Base-by-base conservation (phyloP, 2,888 invertebrate genomes). In the Acrobasis repandana region DNA sequence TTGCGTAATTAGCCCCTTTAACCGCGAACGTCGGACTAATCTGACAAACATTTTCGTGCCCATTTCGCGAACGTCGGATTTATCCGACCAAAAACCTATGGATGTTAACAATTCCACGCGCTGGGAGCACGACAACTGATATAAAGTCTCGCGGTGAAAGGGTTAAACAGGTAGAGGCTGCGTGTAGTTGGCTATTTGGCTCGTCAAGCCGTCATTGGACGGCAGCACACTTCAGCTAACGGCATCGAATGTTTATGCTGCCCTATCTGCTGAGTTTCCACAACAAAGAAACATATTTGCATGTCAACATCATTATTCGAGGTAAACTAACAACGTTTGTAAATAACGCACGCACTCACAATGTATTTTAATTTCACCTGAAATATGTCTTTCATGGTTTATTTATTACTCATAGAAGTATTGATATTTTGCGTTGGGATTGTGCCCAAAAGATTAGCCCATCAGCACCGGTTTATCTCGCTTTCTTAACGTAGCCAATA, bases 151-250 rank as follows among this genome's bases (percentile, higher is more conserved):
- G n/a, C n/a, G n/a, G n/a, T n/a, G n/a, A n/a, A n/a, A n/a, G n/a
- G n/a, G n/a, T n/a, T n/a, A n/a, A n/a, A n/a, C n/a, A n/a, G n/a
- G n/a, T n/a, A n/a, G n/a, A 46, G 38, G 14, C 56, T 28, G 48
- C 56, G 51, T 47, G 33, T 47, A 28, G 33, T 50, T 16, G 38
- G 60, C n/a, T 57, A 28, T 28, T 28, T n/a, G 43, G 69, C 63
- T 73, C 63, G 65, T 77, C 80, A 79, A 68, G 63, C 73, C 63
- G 65, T 76, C 80, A 79, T 79, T 75, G 78, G 69, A 71, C 76
- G 74, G 74, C 75, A 75, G 76, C 76, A 76, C 76, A 79, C 76
- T 77, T 72, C 70, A 66, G 67, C 66, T 77, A 80, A 80, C 82
- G 80, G 82, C 72, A 76, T 74, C 65, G 71, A 69, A 74, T 79